These are phyloP conservation scores for Hypolimnas misippus DNA, from an alignment of 2,888 invertebrate genomes.

Conservation along the genomic window DNA sequence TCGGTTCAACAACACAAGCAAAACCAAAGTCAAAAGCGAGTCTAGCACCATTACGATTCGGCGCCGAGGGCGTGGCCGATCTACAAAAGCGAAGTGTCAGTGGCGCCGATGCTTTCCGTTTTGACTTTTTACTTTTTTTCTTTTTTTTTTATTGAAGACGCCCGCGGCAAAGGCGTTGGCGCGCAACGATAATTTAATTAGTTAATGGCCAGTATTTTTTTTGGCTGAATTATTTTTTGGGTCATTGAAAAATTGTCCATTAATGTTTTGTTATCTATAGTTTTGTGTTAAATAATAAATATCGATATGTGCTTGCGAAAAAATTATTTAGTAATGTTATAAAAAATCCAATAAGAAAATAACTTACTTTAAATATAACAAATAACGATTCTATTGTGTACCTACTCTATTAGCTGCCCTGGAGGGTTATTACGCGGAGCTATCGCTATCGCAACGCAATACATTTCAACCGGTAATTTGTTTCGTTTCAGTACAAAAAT, in stretches of 20 bases:
- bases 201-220: constrained; percentile 50
- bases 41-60: constrained; percentile 38
- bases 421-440: too few relatives aligned
- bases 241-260: background rate
- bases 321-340: too few relatives aligned
- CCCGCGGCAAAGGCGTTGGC: constrained; percentile 66
- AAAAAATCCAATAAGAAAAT: too few relatives aligned
- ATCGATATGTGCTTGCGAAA: background rate
- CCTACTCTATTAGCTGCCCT: too few relatives aligned
- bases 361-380: too few relatives aligned
- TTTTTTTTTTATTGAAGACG: constrained; percentile 53
- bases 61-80: constrained; percentile 70
- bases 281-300: background rate
- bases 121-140: constrained; percentile 61
- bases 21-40: constrained; percentile 10
- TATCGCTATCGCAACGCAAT: too few relatives aligned
- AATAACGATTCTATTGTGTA: too few relatives aligned
- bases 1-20: background rate
- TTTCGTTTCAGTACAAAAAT: too few relatives aligned
- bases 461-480: too few relatives aligned
- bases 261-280: background rate
- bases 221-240: constrained; percentile 23
- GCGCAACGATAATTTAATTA: constrained; percentile 66
- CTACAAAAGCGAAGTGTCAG: constrained; percentile 65
- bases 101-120: constrained; percentile 72